Conservation (phyloP, 2,113 vertebrate species). For the Charadrius vociferus region DNA sequence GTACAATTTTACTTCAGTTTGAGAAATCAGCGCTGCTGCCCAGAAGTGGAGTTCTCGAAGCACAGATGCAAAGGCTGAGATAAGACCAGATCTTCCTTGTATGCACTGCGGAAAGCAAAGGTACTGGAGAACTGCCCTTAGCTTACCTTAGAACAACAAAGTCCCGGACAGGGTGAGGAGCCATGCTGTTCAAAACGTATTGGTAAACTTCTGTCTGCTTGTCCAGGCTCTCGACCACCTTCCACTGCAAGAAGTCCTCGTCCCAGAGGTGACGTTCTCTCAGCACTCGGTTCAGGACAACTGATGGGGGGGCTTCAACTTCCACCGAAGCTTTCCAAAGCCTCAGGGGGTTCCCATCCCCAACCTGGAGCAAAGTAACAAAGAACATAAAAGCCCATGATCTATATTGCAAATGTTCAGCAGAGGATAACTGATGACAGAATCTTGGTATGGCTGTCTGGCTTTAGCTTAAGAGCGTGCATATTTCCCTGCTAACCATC, state of each 20-base stretch:
- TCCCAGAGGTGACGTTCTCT: slow-evolving; percentile 97
- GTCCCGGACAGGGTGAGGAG: slow-evolving; percentile 92
- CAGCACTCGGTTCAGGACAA: slow-evolving; percentile 92
- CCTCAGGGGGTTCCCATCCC: slow-evolving; percentile 89
- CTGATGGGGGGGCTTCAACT: slow-evolving; percentile 92
- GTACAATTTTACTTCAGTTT: slow-evolving; percentile 14
- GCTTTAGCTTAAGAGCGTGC: background rate
- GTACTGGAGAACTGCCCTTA: background rate
- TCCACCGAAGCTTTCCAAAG: slow-evolving; percentile 92
- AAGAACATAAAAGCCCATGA: background rate
- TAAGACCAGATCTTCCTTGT: background rate
- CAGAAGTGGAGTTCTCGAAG: background rate
- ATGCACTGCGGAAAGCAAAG: background rate
- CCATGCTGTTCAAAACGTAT: slow-evolving; percentile 92
- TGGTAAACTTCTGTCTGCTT: slow-evolving; percentile 94
- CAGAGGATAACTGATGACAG: background rate
- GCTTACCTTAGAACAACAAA: slow-evolving; percentile 92
- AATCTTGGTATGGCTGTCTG: background rate
- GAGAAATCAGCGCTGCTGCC: slow-evolving; percentile 1
- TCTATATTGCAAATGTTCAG: background rate
- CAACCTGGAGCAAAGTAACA: slow-evolving; percentile 79
- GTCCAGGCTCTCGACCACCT: slow-evolving; percentile 90
- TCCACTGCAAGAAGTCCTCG: slow-evolving; percentile 94
- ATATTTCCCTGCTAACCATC: background rate
- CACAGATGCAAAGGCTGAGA: background rate